Evolutionary conservation across 2,113 vertebrate species (phyloP).

Genomic region (Maccullochella peelii): DNA sequence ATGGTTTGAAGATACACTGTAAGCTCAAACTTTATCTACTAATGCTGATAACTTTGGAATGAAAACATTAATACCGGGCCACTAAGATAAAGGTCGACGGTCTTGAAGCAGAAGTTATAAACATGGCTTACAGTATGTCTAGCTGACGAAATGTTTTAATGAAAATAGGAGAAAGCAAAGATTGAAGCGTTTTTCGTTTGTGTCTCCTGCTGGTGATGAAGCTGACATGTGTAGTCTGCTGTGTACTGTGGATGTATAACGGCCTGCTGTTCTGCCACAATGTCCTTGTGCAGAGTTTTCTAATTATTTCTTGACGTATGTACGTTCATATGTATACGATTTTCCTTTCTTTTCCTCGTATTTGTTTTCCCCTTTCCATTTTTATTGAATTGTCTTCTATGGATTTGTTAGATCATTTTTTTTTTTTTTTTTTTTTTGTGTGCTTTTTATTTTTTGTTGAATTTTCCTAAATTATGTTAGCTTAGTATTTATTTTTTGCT

Average conservation of each 20-base stretch:
- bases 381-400: no score
- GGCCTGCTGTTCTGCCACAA: background rate
- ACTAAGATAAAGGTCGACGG: no score
- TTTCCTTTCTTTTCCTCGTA: no score
- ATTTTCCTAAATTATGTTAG: no score
- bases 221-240: background rate
- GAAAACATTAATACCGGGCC: background rate
- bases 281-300: background rate
- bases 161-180: background rate
- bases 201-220: background rate
- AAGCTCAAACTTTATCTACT: background rate
- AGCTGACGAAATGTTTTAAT: background rate
- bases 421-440: no score
- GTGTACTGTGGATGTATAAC: background rate
- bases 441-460: no score
- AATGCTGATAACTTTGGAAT: constrained; percentile 14
- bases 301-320: no score
- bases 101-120: background rate
- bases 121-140: background rate
- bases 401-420: no score
- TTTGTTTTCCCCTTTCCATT: no score
- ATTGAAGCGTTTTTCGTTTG: no score
- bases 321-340: no score
- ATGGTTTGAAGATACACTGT: background rate
- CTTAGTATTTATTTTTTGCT: no score